phyloP scores from a whole-genome alignment of 2,797 vertebrate species.

The Pantherophis alleghaniensis region DNA sequence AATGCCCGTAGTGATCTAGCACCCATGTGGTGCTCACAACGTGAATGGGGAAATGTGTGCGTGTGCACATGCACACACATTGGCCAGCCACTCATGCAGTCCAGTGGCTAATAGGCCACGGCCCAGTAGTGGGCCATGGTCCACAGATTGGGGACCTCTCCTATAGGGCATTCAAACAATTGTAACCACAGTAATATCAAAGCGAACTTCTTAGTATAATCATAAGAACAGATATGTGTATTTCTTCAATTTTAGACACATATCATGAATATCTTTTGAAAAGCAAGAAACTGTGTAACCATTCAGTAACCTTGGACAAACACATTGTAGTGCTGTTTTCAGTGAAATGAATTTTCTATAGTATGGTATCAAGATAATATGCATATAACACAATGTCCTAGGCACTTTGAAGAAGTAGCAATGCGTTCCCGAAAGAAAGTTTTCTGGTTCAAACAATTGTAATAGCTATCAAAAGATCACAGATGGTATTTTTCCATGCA shows the following conservation, averaged over 20 bases:
- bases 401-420: not conserved
- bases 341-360: not conserved
- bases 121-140: too few species aligned
- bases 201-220: not conserved
- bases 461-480: not conserved
- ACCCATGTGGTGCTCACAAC: too few species aligned
- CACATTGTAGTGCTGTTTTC: not conserved
- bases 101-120: too few species aligned
- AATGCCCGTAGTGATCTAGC: too few species aligned
- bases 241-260: not conserved
- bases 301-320: not conserved
- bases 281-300: not conserved
- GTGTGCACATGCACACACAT: too few species aligned
- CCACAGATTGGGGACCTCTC: too few species aligned
- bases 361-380: not conserved
- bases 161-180: not conserved
- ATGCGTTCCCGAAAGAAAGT: not conserved
- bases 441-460: not conserved
- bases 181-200: not conserved
- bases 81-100: too few species aligned
- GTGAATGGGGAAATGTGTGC: too few species aligned
- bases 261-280: not conserved
- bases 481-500: not conserved
- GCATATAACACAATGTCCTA: not conserved
- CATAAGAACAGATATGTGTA: not conserved